Conservation (phyloP, 2,888 invertebrate genomes). For the Drosophila subsilvestris region DNA sequence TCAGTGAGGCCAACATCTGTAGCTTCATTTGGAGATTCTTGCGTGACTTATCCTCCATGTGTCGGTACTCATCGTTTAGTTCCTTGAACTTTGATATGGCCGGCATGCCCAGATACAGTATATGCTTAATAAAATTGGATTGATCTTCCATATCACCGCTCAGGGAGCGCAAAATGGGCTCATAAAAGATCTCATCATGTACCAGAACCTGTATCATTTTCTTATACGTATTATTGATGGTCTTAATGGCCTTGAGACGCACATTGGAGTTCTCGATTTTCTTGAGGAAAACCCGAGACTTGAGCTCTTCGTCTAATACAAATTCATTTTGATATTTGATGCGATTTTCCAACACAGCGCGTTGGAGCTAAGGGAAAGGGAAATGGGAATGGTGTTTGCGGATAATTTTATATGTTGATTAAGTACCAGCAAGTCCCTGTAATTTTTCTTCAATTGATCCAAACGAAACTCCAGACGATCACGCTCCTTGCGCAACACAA, state of each 20-base stretch:
- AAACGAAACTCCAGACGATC: slow-evolving; percentile 80
- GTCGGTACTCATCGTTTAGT: slow-evolving; percentile 73
- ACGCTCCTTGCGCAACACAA: slow-evolving; percentile 82
- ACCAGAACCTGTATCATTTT: slow-evolving; percentile 80
- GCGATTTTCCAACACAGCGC: slow-evolving; percentile 78
- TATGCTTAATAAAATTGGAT: slow-evolving; percentile 80
- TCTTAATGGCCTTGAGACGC: slow-evolving; percentile 81
- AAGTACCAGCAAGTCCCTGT: slow-evolving; percentile 75
- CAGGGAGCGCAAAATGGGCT: slow-evolving; percentile 82
- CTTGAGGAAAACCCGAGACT: slow-evolving; percentile 73
- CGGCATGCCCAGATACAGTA: slow-evolving; percentile 81
- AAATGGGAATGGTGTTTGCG: not conserved
- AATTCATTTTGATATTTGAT: slow-evolving; percentile 81
- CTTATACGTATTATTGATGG: slow-evolving; percentile 81
- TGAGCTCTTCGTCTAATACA: slow-evolving; percentile 77
- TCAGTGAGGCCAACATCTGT: slow-evolving; percentile 65
- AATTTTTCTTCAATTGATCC: slow-evolving; percentile 67
- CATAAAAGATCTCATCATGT: slow-evolving; percentile 83
- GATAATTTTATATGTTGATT: not conserved
- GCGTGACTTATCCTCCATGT: slow-evolving; percentile 77
- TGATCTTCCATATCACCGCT: slow-evolving; percentile 82
- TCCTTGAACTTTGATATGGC: slow-evolving; percentile 78
- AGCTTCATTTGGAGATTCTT: slow-evolving; percentile 73
- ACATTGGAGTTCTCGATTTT: slow-evolving; percentile 82
- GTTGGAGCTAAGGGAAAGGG: slow-evolving; percentile 61